phyloP scores from a whole-genome alignment of 2,888 invertebrate genomes.

The Euzetes globulus region DNA sequence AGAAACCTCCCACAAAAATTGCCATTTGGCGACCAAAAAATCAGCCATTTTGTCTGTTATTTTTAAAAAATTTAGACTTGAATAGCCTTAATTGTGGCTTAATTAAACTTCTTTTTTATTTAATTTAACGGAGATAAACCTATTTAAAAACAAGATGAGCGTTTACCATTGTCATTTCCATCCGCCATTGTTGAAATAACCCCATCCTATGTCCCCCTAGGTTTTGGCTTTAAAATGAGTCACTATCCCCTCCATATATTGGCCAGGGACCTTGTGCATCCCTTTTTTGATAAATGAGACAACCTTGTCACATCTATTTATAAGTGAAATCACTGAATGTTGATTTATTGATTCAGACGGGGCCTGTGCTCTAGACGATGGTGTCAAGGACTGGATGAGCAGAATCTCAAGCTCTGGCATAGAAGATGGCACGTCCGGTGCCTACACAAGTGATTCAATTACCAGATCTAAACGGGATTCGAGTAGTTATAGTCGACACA shows the following conservation, averaged over 20 bases:
- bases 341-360: constrained; percentile 47
- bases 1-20: no score
- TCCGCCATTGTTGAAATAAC: no score
- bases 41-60: not conserved
- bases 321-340: not conserved
- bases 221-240: no score
- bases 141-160: no score
- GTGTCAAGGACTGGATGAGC: constrained; percentile 86
- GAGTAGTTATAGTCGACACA: not conserved
- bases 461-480: constrained; percentile 19
- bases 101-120: no score
- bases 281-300: not conserved
- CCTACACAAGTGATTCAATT: not conserved
- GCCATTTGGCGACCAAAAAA: not conserved
- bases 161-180: no score
- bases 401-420: constrained; percentile 60
- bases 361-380: constrained; percentile 80
- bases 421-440: constrained; percentile 42
- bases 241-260: not conserved
- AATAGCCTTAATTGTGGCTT: no score
- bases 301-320: not conserved
- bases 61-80: no score
- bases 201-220: no score
- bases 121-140: no score
- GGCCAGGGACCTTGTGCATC: not conserved